These are phyloP conservation scores for Drosophila bocqueti DNA, from an alignment of 1,140 invertebrate species.

Conservation along the genomic window DNA sequence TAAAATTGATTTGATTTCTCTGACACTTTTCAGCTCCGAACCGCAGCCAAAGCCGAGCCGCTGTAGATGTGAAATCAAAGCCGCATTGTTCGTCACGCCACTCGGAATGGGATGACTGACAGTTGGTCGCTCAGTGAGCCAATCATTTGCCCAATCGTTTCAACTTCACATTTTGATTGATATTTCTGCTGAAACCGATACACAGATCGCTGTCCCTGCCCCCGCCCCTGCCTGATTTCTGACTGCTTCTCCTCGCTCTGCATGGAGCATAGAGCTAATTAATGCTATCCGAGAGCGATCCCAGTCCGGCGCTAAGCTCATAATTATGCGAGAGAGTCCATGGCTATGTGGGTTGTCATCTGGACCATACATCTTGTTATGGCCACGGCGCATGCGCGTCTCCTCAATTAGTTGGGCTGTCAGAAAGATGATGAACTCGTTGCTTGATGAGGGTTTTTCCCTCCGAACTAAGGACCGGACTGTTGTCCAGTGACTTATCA, in stretches of 20 bases:
- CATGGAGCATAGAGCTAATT: slow-evolving; percentile 69
- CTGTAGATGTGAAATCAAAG: slow-evolving; percentile 64
- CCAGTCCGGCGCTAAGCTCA: slow-evolving; percentile 78
- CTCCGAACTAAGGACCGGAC: slow-evolving; percentile 33
- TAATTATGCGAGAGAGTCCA: slow-evolving; percentile 77
- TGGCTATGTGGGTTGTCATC: slow-evolving; percentile 67
- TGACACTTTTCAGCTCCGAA: slow-evolving; percentile 71
- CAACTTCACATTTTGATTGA: slow-evolving; percentile 84
- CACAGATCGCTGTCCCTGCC: slow-evolving; percentile 13
- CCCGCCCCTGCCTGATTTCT: not conserved
- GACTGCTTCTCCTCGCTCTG: slow-evolving; percentile 14
- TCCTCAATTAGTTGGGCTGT: slow-evolving; percentile 84
- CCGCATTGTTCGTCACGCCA: slow-evolving; percentile 79
- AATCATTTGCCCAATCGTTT: slow-evolving; percentile 76
- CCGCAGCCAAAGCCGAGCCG: slow-evolving; percentile 7
- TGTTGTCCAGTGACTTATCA: slow-evolving; percentile 77
- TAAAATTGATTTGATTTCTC: slow-evolving; percentile 84
- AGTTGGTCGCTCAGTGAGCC: slow-evolving; percentile 48
- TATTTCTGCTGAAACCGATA: slow-evolving; percentile 81
- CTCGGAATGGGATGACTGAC: slow-evolving; percentile 44
- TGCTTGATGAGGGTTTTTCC: slow-evolving; percentile 82
- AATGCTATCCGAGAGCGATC: slow-evolving; percentile 49
- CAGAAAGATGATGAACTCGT: slow-evolving; percentile 85
- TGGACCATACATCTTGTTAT: slow-evolving; percentile 80
- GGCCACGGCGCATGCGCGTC: slow-evolving; percentile 77